Evolutionary conservation across 2,113 vertebrate genomes (phyloP).

Genomic region (Paralichthys olivaceus): DNA sequence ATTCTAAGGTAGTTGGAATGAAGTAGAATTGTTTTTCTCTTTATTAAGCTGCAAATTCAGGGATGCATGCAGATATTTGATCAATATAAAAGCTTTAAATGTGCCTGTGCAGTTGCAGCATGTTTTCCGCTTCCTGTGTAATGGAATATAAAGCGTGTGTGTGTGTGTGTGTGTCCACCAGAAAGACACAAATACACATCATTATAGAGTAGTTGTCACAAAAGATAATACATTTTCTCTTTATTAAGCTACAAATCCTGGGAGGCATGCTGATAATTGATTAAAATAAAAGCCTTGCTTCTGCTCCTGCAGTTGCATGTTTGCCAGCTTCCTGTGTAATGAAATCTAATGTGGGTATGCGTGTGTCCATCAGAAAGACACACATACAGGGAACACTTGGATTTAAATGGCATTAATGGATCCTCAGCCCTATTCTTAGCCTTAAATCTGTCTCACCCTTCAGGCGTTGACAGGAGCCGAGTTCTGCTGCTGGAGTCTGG

Average conservation of each 20-base stretch:
- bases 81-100: too few species aligned
- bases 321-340: neutral
- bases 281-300: neutral
- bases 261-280: neutral
- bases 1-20: too few species aligned
- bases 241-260: neutral
- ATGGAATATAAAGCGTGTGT: slow-evolving; percentile 8
- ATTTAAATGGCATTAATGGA: slow-evolving; percentile 72
- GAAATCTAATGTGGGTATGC: neutral
- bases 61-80: too few species aligned
- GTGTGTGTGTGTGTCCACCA: neutral
- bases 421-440: slow-evolving; percentile 72
- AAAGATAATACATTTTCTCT: too few species aligned
- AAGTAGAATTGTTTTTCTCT: too few species aligned
- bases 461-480: slow-evolving; percentile 52
- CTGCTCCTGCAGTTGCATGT: neutral
- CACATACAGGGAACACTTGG: slow-evolving; percentile 23
- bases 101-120: neutral
- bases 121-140: neutral
- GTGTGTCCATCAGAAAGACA: slow-evolving; percentile 11
- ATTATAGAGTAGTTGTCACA: too few species aligned
- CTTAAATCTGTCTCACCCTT: slow-evolving; percentile 63
- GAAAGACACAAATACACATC: neutral
- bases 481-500: slow-evolving; percentile 41
- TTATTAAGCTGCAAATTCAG: too few species aligned